Base-by-base conservation (phyloP, 1,140 invertebrate genomes). In the Melipona quadrifasciata region DNA sequence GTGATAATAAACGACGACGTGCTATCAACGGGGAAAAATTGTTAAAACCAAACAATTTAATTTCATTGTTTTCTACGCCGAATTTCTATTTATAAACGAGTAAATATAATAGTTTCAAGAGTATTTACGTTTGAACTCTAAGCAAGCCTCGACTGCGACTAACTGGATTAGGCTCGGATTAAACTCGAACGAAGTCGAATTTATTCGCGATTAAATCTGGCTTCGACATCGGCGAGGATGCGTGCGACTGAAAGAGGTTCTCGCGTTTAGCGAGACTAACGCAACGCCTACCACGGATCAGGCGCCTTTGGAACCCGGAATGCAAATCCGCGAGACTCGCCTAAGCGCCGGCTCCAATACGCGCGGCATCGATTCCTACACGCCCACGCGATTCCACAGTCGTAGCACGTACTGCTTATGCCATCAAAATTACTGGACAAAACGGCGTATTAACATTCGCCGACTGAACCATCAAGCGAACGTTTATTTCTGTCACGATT, bases 251-350 rank as follows among this genome's bases (percentile, higher is more conserved):
- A 14, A 70, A 65, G 57, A 65, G 58, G 53, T 21, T 68, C 39
- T 39, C 24, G 39, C 16, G 47, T 70, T 82, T 72, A 58, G 58
- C 70, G 51, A 86, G 51, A 75, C 64, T 82, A 71, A 75, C 73
- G 61, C 67, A 27, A 84, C 81, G 85, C 77, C 83, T 80, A 87
- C 89, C 77, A 84, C 81, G 6, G 8, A 47, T 47, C 39, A 58
- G 77, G 73, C 72, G 85, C 80, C 84, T 88, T 19, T 86, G 82
- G 85, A 91, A 68, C 19, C 74, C 58, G 87, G 87, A 91, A 92
- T 91, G 90, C 73, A 91, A 92, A 92, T 91, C 88, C 82, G 75
- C 74, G 70, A 83, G 73, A 17, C 73, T 77, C 83, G 82, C 68
- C n/a, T 82, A 74, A 86, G 86, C 85, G 86, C 84, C 88, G 76